A percentile compares a stretch with the other conserved stretches of the same genome.
phyloP scores from a whole-genome alignment of 1,140 invertebrate genomes.

The Drosophila sulfurigaster region DNA sequence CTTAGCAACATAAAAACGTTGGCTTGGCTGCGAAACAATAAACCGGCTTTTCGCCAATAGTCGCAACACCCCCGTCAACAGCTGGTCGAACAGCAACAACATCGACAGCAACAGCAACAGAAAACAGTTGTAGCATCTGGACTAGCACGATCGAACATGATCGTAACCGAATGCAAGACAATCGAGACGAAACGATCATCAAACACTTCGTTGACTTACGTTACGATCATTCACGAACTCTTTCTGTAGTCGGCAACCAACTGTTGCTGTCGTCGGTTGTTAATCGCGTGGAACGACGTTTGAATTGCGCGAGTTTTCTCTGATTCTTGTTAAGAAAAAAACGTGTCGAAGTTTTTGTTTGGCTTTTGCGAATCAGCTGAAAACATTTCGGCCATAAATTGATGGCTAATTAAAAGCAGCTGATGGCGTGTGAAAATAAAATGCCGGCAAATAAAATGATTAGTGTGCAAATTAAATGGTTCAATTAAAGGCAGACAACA shows the following conservation, averaged over 20 bases:
- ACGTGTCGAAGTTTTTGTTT: slow-evolving; percentile 24
- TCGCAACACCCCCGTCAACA: slow-evolving; percentile 42
- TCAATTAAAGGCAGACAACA: slow-evolving; percentile 40
- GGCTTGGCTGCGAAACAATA: background rate
- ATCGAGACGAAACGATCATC: slow-evolving; percentile 26
- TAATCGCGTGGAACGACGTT: background rate
- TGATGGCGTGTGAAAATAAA: slow-evolving; percentile 38
- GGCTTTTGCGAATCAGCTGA: slow-evolving; percentile 15
- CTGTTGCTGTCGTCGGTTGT: slow-evolving; percentile 68
- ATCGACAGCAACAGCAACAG: slow-evolving; percentile 15
- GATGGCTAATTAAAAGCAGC: slow-evolving; percentile 49
- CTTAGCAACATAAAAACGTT: slow-evolving; percentile 12
- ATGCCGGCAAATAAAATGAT: slow-evolving; percentile 11
- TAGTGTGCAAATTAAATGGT: slow-evolving; percentile 39
- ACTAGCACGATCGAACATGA: slow-evolving; percentile 42
- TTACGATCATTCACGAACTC: slow-evolving; percentile 46
- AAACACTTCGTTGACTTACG: background rate
- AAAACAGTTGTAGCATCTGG: slow-evolving; percentile 24
- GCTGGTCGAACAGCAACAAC: slow-evolving; percentile 23
- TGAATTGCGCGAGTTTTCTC: slow-evolving; percentile 3
- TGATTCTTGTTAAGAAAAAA: background rate
- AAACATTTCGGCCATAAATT: slow-evolving; percentile 47
- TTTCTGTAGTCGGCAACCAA: slow-evolving; percentile 71
- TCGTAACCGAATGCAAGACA: slow-evolving; percentile 16
- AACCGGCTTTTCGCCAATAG: slow-evolving; percentile 30